Percentiles rank a stretch among this genome's conserved stretches.
phyloP scores from a whole-genome alignment of 2,797 vertebrate species.

The Rhodeus uyekii region DNA sequence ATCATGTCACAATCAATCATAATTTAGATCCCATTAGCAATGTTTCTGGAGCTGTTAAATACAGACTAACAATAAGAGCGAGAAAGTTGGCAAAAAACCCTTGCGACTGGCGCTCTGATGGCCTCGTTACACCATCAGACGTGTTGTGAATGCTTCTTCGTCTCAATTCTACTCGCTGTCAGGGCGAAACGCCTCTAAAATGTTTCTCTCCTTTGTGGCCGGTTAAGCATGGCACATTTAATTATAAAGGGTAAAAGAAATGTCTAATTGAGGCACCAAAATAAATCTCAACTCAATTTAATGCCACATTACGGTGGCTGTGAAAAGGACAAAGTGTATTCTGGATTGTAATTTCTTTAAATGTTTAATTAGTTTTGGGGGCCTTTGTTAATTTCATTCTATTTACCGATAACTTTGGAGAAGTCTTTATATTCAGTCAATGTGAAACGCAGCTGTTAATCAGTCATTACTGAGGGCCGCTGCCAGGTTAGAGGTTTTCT shows the following conservation, averaged over 20 bases:
- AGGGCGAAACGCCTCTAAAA: slow-evolving; percentile 24
- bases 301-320: slow-evolving; percentile 51
- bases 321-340: slow-evolving; percentile 48
- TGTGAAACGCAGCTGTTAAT: slow-evolving; percentile 23
- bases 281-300: slow-evolving; percentile 57
- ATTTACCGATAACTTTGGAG: slow-evolving; percentile 44
- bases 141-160: not conserved
- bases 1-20: not conserved
- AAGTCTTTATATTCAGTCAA: slow-evolving; percentile 27
- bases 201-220: slow-evolving; percentile 37
- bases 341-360: slow-evolving; percentile 50
- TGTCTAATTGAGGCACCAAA: slow-evolving; percentile 48
- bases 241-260: slow-evolving; percentile 52
- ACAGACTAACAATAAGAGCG: not conserved
- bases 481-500: not conserved
- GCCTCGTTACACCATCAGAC: not conserved
- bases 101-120: not conserved
- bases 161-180: slow-evolving; percentile 32
- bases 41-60: not conserved
- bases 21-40: not conserved
- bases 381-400: slow-evolving; percentile 51
- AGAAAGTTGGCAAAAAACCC: not conserved
- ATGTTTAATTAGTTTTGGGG: slow-evolving; percentile 58
- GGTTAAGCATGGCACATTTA: slow-evolving; percentile 46
- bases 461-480: not conserved